Conservation (phyloP, 2,113 vertebrate species). For the Ailurus styani region DNA sequence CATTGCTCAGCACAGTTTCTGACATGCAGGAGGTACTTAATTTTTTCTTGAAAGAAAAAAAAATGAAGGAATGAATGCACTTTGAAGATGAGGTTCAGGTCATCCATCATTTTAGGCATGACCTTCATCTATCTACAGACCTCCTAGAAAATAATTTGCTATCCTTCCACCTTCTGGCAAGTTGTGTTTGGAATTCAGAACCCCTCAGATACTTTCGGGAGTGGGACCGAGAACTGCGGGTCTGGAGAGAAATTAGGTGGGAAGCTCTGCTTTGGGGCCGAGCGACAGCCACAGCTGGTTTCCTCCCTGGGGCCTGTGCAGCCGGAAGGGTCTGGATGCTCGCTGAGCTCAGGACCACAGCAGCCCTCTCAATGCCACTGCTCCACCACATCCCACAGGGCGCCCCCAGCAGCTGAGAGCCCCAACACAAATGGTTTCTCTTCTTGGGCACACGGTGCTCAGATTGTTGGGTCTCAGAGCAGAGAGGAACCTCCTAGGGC, state of each 20-base stretch:
- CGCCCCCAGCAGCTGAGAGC: neutral
- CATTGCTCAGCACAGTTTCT: neutral
- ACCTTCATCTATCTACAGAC: neutral
- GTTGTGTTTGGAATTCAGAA: slow-evolving; percentile 18
- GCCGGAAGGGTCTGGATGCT: neutral
- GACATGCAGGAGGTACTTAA: neutral
- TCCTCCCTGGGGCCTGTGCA: neutral
- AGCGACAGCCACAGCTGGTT: neutral
- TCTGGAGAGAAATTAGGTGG: neutral
- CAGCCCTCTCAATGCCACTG: neutral
- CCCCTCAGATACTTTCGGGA: neutral
- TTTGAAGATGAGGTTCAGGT: neutral
- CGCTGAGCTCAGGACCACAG: neutral
- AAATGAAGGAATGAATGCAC: neutral
- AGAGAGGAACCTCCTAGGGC: neutral
- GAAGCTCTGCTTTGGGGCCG: neutral
- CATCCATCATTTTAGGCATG: neutral
- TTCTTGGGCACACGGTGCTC: neutral
- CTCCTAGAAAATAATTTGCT: neutral
- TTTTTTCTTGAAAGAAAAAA: neutral
- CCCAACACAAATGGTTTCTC: neutral
- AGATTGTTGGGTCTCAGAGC: neutral
- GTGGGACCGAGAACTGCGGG: neutral
- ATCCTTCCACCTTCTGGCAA: neutral
- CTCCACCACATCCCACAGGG: neutral